Percentiles rank a stretch among this genome's conserved stretches.
phyloP scores from a whole-genome alignment of 2,888 invertebrate genomes.

The Drosophila mulleri region DNA sequence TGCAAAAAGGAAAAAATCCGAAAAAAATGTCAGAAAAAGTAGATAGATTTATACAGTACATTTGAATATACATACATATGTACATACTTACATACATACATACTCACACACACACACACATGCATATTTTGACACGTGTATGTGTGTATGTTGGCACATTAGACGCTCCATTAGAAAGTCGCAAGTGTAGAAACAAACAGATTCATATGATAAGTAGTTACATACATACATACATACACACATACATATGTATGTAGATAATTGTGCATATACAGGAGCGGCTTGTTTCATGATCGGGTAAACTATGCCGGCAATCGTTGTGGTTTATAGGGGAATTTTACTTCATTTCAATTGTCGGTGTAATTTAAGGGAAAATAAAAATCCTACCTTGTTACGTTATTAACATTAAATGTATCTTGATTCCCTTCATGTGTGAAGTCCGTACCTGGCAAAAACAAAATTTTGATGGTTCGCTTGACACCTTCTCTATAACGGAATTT shows the following conservation, averaged over 20 bases:
- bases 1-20: conserved; percentile 40
- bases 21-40: conserved; percentile 52
- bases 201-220: conserved; percentile 53
- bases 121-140: neutral
- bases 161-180: conserved; percentile 71
- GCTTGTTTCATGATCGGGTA: conserved; percentile 1
- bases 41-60: conserved; percentile 59
- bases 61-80: conserved; percentile 8
- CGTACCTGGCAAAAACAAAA: neutral
- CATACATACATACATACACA: conserved; percentile 3
- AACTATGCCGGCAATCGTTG: neutral
- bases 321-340: neutral
- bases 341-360: neutral
- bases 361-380: neutral
- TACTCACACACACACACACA: neutral
- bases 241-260: neutral
- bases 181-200: conserved; percentile 61
- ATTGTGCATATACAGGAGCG: conserved; percentile 22
- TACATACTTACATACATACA: neutral
- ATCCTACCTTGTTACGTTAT: neutral
- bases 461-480: conserved; percentile 34
- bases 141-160: conserved; percentile 40
- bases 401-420: neutral
- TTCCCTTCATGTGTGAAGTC: neutral
- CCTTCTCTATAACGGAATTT: conserved; percentile 54